Evolutionary conservation across 2,113 vertebrate species (phyloP), one percentile per base, ranked within the genome.

Genomic region (Madoqua kirkii): DNA sequence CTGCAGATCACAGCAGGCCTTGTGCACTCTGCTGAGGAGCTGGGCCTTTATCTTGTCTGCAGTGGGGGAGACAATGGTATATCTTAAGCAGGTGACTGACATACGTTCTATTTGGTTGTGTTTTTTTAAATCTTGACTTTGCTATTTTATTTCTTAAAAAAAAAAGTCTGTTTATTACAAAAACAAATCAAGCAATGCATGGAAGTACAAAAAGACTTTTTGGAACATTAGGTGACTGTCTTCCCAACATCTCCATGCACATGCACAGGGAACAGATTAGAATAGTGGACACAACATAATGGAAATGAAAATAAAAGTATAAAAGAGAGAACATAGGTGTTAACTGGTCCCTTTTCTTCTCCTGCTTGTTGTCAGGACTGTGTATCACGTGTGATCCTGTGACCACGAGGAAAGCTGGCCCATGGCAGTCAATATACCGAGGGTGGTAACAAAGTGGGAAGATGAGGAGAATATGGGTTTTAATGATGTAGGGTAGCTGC

Each of bases 61-160:
- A 17, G 2, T n/a, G 2, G 25, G 31, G 25, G 5, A 52, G 12
- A 33, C 31, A 50, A 1, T 11, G 21, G 27, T 17, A 21, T 10
- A 43, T 64, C 74, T 33, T 60, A 33, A 74, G 40, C 33, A 33
- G 76, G 27, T 4, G 36, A 82, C 59, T 43, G 36, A 60, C 19
- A 15, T 45, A 86, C 57, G n/a, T 43, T 87, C 57, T 60, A n/a
- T 71, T 90, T 87, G 54, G 45, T 50, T 88, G 64, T 88, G n/a
- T 31, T 95, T 95, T 78, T 97, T 87, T 14, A 11, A 76, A 84
- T 43, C 7, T 36, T 17, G 14, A 84, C 17, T 83, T 25, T 14
- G 76, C 52, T 16, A 54, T n/a, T 71, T 87, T 50, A 40, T 21
- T 16, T 59, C 16, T 33, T 16, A 52, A 16, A 48, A 50, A 52